phyloP scores from a whole-genome alignment of 2,113 vertebrate genomes.

The Tamias sibiricus region DNA sequence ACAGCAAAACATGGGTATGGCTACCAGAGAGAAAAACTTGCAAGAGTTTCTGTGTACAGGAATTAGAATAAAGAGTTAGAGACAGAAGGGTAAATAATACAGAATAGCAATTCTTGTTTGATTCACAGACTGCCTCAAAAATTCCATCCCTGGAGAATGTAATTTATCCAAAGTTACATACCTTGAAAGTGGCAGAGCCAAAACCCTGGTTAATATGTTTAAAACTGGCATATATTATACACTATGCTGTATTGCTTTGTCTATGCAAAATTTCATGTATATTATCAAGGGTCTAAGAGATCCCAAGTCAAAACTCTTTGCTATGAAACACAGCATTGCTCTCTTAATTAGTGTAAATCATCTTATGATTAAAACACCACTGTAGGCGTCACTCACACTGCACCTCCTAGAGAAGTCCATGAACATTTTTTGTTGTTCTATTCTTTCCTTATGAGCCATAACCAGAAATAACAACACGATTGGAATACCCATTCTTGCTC shows the following conservation, averaged over 20 bases:
- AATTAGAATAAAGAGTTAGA: neutral
- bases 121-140: neutral
- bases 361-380: neutral
- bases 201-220: neutral
- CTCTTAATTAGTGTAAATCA: neutral
- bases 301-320: neutral
- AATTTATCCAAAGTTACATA: conserved; percentile 26
- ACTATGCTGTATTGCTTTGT: neutral
- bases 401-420: neutral
- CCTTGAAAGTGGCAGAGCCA: neutral
- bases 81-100: neutral
- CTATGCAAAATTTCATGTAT: neutral
- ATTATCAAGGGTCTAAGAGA: neutral
- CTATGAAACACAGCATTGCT: neutral
- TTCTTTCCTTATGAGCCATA: neutral
- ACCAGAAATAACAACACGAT: conserved; percentile 12
- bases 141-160: neutral
- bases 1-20: neutral
- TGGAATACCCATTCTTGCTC: neutral
- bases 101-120: neutral
- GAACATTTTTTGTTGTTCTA: neutral
- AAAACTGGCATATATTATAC: neutral
- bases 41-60: neutral
- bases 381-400: neutral
- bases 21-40: neutral